Conservation (phyloP, 1,140 invertebrate genomes). For the Zaprionus ornatus region DNA sequence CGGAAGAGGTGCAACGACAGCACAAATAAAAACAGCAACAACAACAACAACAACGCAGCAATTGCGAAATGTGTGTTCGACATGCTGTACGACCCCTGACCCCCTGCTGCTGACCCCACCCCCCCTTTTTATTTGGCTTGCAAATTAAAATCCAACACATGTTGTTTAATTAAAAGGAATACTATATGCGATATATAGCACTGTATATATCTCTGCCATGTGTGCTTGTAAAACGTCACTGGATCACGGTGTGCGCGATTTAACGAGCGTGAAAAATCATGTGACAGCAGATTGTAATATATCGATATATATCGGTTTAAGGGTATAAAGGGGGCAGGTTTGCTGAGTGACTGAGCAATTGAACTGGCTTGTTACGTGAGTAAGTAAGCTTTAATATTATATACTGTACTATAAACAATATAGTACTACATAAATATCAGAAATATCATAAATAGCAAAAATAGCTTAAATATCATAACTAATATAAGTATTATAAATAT, state of each 20-base stretch:
- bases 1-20: conserved; percentile 26
- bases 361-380: neutral
- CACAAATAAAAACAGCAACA: conserved; percentile 11
- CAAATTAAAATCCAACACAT: conserved; percentile 79
- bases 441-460: too few species aligned
- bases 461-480: too few species aligned
- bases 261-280: conserved; percentile 79
- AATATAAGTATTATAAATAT: too few species aligned
- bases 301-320: conserved; percentile 14
- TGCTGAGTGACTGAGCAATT: neutral
- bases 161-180: conserved; percentile 78
- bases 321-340: neutral
- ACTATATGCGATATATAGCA: conserved; percentile 21
- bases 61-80: conserved; percentile 63
- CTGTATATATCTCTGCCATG: conserved; percentile 10
- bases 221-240: conserved; percentile 28
- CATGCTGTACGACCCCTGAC: conserved; percentile 41
- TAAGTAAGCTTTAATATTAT: too few species aligned
- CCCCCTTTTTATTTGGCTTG: conserved; percentile 67
- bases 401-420: too few species aligned
- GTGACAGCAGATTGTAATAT: conserved; percentile 68
- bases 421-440: too few species aligned
- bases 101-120: neutral
- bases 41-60: neutral
- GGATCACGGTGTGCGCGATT: conserved; percentile 55